Evolutionary conservation across 2,888 invertebrate genomes (phyloP).

Genomic region (Merodon equestris): DNA sequence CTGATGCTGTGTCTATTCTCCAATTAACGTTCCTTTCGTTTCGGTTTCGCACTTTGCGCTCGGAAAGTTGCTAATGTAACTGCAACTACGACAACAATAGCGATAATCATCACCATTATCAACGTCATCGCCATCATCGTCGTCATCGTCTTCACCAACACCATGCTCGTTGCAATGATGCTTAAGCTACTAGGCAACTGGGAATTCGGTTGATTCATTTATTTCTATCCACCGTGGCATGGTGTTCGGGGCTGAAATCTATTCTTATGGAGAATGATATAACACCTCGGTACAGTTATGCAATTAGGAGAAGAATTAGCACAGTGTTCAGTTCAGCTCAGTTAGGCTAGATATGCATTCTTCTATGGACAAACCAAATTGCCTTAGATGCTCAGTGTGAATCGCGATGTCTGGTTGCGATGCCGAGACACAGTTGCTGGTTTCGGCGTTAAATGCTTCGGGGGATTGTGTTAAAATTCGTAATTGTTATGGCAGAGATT

Average conservation of each 20-base stretch:
- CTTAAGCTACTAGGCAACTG: slow-evolving; percentile 71
- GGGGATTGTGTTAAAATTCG: slow-evolving; percentile 46
- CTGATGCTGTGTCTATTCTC: slow-evolving; percentile 32
- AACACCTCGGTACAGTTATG: slow-evolving; percentile 52
- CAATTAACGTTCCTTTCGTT: slow-evolving; percentile 49
- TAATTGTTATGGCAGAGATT: slow-evolving; percentile 57
- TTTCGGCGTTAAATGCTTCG: slow-evolving; percentile 25
- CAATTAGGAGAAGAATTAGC: slow-evolving; percentile 54
- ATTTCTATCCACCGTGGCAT: background rate
- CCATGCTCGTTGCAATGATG: slow-evolving; percentile 5
- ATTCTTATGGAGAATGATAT: slow-evolving; percentile 28
- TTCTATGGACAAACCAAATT: background rate
- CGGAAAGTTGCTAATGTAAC: slow-evolving; percentile 53
- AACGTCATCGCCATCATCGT: slow-evolving; percentile 33
- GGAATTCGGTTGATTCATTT: slow-evolving; percentile 75
- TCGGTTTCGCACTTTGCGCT: slow-evolving; percentile 52
- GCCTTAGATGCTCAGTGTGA: slow-evolving; percentile 5
- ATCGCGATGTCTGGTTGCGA: slow-evolving; percentile 11
- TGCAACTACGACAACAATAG: slow-evolving; percentile 18
- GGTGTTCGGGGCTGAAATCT: slow-evolving; percentile 18
- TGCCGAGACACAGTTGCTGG: background rate
- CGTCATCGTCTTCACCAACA: slow-evolving; percentile 27
- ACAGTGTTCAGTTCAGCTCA: slow-evolving; percentile 11
- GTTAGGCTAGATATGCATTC: slow-evolving; percentile 31
- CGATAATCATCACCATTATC: slow-evolving; percentile 21